phyloP scores from a whole-genome alignment of 2,888 invertebrate species.

The Sminthurinus aureus region DNA sequence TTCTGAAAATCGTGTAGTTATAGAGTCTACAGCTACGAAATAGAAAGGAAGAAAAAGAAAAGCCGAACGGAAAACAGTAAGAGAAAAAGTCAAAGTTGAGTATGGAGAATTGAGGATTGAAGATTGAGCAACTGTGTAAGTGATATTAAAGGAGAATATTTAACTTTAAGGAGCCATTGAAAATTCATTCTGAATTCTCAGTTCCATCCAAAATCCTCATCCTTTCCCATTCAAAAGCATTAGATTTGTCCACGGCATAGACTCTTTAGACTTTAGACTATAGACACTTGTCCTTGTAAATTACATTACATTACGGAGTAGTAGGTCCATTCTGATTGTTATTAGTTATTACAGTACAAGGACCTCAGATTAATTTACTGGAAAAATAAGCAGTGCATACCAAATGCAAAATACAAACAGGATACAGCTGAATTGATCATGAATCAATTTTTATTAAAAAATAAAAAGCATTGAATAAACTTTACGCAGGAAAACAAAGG shows the following conservation, averaged over 20 bases:
- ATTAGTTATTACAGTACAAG: too few relatives aligned
- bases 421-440: neutral
- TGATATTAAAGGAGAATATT: conserved; percentile 3
- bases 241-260: neutral
- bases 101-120: neutral
- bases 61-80: neutral
- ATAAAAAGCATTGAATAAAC: too few relatives aligned
- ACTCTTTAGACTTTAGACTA: neutral
- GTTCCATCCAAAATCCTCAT: neutral
- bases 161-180: conserved; percentile 6
- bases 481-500: too few relatives aligned
- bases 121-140: conserved; percentile 11
- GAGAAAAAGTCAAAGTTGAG: neutral
- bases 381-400: neutral
- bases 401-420: neutral
- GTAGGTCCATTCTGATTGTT: neutral
- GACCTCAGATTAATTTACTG: neutral
- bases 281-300: neutral
- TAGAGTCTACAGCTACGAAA: too few relatives aligned
- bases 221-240: neutral
- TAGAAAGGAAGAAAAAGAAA: neutral
- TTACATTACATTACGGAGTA: neutral
- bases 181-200: neutral
- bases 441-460: too few relatives aligned
- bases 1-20: too few relatives aligned